phyloP scores from a whole-genome alignment of 2,888 invertebrate genomes.

The Folsomia manolachei region DNA sequence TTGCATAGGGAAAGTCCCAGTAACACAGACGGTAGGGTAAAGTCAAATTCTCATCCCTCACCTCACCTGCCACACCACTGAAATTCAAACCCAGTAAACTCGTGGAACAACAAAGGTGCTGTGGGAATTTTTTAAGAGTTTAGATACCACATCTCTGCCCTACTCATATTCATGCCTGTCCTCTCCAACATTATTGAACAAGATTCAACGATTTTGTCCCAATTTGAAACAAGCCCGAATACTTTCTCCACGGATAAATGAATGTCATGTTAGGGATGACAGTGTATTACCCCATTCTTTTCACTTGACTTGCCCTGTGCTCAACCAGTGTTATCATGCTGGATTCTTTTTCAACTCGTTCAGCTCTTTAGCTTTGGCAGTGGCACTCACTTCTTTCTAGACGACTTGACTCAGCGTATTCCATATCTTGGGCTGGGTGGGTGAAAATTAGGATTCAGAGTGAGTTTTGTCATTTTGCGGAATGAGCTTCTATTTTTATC shows the following conservation, averaged over 20 bases:
- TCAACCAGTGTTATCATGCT: neutral
- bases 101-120: too few relatives aligned
- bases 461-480: conserved; percentile 24
- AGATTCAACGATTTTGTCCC: conserved; percentile 5
- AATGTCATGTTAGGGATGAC: conserved; percentile 3
- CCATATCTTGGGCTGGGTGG: neutral
- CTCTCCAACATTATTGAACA: too few relatives aligned
- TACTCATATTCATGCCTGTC: too few relatives aligned
- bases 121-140: too few relatives aligned
- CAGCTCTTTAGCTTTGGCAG: neutral
- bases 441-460: conserved; percentile 13
- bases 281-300: neutral
- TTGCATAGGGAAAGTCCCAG: neutral
- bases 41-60: neutral
- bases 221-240: neutral
- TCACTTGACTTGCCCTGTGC: neutral
- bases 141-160: too few relatives aligned
- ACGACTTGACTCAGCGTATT: conserved; percentile 1
- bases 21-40: too few relatives aligned
- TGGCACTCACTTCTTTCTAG: conserved; percentile 7
- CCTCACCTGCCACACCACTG: neutral
- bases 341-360: neutral
- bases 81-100: neutral
- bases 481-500: conserved; percentile 27
- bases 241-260: neutral